Base-by-base conservation (phyloP, 2,113 vertebrate species). In the Trinectes maculatus region DNA sequence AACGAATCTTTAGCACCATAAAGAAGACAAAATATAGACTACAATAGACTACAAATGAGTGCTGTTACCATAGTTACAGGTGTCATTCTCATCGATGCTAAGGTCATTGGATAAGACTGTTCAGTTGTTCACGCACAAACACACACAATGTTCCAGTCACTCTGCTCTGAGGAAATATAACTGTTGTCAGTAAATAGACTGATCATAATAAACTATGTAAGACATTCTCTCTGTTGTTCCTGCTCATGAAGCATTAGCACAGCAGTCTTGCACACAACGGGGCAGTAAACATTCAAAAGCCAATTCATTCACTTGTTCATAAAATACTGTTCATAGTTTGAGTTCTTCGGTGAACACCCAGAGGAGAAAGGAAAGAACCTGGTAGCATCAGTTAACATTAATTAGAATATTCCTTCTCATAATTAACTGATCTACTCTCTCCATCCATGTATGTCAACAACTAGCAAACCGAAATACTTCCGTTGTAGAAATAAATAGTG, bases 31-130 rank as follows among this genome's bases (percentile, higher is more conserved):
- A 12, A 22, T 12, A 12, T 4, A n/a, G n/a, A n/a, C n/a, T n/a
- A n/a, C n/a, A n/a, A n/a, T n/a, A n/a, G 47, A n/a, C 47, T 29
- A 11, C 47, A 29, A 29, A 29, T 51, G 47, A 51, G 26, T 2
- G 12, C 47, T 10, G 47, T 51, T 51, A 5, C 47, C 47, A 51
- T 51, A 26, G 47, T 29, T 28, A 51, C 47, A 51, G 24, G 47
- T 51, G 47, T 51, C 47, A 51, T 28, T 29, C 47, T 18, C 25
- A 4, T 29, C 47, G 5, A n/a, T 7, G 2, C 15, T 10, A 8
- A 29, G 47, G 47, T 51, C 47, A 51, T 7, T 3, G 11, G 39
- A 42, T 5, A 9, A 18, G 39, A 42, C 37, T 2, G 37, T 34
- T 11, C 33, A 5, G 4, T 22, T 46, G 19, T 24, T 44, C 42